Evolutionary conservation across 2,113 vertebrate species (phyloP), one percentile per base, ranked within the genome.

Genomic region (Calidris pugnax): DNA sequence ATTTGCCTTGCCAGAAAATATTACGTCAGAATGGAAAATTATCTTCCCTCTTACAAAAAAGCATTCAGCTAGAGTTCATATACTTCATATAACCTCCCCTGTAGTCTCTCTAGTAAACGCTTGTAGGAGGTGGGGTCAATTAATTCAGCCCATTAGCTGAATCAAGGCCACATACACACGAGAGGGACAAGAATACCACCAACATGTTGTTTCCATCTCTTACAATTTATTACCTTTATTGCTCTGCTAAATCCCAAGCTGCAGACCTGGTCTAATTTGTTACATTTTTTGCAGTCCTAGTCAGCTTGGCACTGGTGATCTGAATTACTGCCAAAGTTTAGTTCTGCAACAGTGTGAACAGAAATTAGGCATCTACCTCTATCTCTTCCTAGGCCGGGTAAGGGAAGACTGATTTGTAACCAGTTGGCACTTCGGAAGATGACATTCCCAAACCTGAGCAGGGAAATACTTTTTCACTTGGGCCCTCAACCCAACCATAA

Each of bases 71-170:
- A 67, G 12, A 88, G 85, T 87, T 95, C 43, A 75, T 81, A 84
- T 32, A 83, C 47, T 84, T 79, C n/a, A 51, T 33, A 53, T 17
- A 89, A 85, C 57, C 60, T 82, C 27, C 53, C 14, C 45, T 43
- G 33, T 5, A 75, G 64, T 21, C 41, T 86, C 69, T 68, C 73
- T 24, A 92, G 87, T 60, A 76, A 95, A 84, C 0, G 14, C 47
- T 56, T 8, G 73, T 89, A 60, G 80, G 91, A 89, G 83, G 64
- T 2, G 7, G 68, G 17, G 27, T 60, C 83, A 86, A 89, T 81
- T 95, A 95, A 95, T 68, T 81, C 69, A 75, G 39, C 10, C 66
- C 48, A 82, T 82, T 85, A 95, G 51, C 51, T 71, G 84, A 95
- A 87, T 72, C 73, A 84, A 92, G 84, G 81, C 80, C 60, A 85